A percentile compares a stretch with the other conserved stretches of the same genome.
Evolutionary conservation across 2,797 vertebrate species (phyloP).

Genomic region (Chanos chanos): DNA sequence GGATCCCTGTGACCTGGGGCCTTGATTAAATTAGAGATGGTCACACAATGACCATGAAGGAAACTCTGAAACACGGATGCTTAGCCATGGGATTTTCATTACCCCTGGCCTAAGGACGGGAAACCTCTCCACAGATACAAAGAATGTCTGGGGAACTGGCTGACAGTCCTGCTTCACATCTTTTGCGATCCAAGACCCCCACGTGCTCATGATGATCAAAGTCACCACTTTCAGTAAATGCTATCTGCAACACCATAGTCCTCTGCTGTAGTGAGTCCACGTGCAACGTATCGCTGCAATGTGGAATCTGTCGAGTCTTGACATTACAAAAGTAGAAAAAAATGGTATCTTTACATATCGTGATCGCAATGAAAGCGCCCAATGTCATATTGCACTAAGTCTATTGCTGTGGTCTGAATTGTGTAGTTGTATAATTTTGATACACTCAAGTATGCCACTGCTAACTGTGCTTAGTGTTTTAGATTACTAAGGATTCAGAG

Average conservation of each 20-base stretch:
- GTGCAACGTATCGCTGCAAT: too few species aligned
- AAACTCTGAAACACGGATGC: slow-evolving; percentile 43
- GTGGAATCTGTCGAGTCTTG: too few species aligned
- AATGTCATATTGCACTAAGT: too few species aligned
- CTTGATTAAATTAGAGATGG: slow-evolving; percentile 55
- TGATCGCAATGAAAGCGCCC: too few species aligned
- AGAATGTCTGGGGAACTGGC: slow-evolving; percentile 39
- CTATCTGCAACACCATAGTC: background rate
- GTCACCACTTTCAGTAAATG: background rate
- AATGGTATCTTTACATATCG: too few species aligned
- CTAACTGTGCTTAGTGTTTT: too few species aligned
- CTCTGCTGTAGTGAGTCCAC: too few species aligned
- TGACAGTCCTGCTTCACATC: slow-evolving; percentile 35
- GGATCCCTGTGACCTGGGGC: slow-evolving; percentile 50
- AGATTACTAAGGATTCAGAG: too few species aligned
- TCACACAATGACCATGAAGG: slow-evolving; percentile 48
- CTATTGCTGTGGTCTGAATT: too few species aligned
- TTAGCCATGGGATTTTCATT: slow-evolving; percentile 60
- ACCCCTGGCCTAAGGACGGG: slow-evolving; percentile 48
- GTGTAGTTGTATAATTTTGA: too few species aligned
- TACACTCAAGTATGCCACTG: too few species aligned
- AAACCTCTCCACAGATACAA: slow-evolving; percentile 42
- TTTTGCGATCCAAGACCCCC: slow-evolving; percentile 23
- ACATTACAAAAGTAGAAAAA: too few species aligned
- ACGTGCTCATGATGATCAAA: background rate